Evolutionary conservation across 2,113 vertebrate genomes (phyloP).

Genomic region (Misgurnus anguillicaudatus): DNA sequence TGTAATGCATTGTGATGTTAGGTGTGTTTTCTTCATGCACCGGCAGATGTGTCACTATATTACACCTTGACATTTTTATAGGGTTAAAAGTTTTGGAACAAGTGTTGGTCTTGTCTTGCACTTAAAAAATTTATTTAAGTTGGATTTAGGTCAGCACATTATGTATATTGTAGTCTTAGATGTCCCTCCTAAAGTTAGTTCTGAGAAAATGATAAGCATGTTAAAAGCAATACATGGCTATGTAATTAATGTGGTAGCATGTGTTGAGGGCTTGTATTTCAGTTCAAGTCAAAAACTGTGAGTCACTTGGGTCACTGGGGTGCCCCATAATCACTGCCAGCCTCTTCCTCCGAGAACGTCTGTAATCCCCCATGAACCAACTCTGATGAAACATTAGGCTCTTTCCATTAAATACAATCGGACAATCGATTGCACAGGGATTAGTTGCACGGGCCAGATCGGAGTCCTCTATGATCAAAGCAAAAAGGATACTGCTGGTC

Average conservation of each 20-base stretch:
- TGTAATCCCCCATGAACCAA: constrained; percentile 39
- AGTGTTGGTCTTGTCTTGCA: neutral
- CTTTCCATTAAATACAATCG: neutral
- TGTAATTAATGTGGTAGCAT: too few species aligned
- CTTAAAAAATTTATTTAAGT: neutral
- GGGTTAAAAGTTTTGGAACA: neutral
- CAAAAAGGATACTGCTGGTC: neutral
- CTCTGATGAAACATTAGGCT: constrained; percentile 21
- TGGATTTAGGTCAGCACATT: too few species aligned
- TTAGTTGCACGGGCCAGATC: constrained; percentile 4
- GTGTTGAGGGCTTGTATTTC: constrained; percentile 20
- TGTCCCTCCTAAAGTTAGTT: too few species aligned
- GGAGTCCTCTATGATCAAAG: constrained; percentile 39
- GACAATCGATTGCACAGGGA: constrained; percentile 8
- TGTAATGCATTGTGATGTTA: constrained; percentile 5
- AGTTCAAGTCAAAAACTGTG: constrained; percentile 20
- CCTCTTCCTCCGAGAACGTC: constrained; percentile 15
- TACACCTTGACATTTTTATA: neutral
- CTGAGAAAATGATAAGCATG: too few species aligned
- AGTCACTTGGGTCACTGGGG: constrained; percentile 13
- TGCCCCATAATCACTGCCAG: constrained; percentile 28
- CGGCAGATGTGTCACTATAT: neutral
- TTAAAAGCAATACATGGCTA: too few species aligned
- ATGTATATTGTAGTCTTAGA: too few species aligned
- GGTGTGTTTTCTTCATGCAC: neutral